phyloP scores from a whole-genome alignment of 2,113 vertebrate genomes.

The Pristiophorus japonicus region DNA sequence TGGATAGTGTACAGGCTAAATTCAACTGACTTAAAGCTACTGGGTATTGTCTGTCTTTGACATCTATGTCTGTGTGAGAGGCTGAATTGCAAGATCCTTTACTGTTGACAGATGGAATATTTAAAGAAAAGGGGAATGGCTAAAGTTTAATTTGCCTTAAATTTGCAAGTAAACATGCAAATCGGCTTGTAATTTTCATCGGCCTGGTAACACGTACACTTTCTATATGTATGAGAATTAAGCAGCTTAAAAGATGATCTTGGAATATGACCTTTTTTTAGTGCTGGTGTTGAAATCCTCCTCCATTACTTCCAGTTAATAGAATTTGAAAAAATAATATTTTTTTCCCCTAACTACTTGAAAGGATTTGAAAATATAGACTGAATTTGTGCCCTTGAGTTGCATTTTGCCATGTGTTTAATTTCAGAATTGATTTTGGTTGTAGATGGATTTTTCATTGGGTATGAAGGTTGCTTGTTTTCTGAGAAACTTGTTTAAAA shows the following conservation, averaged over 20 bases:
- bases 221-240: background rate
- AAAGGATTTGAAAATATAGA: background rate
- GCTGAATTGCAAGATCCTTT: background rate
- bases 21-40: too few species aligned
- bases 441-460: background rate
- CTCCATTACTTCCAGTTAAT: background rate
- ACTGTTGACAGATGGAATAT: too few species aligned
- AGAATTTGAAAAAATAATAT: background rate
- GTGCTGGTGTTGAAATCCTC: constrained; percentile 2
- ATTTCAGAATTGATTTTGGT: background rate
- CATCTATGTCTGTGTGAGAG: background rate
- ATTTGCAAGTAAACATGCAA: background rate
- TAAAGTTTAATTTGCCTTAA: background rate
- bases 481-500: background rate
- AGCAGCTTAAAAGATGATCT: background rate
- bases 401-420: background rate
- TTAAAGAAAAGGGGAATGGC: background rate
- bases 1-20: too few species aligned
- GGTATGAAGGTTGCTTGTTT: background rate
- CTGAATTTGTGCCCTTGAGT: background rate
- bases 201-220: background rate
- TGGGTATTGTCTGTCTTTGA: background rate
- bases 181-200: background rate
- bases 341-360: background rate
- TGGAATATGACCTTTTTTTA: background rate